A percentile compares a stretch with the other conserved stretches of the same genome.
Evolutionary conservation across 2,113 vertebrate species (phyloP).

Genomic region (Natator depressus): DNA sequence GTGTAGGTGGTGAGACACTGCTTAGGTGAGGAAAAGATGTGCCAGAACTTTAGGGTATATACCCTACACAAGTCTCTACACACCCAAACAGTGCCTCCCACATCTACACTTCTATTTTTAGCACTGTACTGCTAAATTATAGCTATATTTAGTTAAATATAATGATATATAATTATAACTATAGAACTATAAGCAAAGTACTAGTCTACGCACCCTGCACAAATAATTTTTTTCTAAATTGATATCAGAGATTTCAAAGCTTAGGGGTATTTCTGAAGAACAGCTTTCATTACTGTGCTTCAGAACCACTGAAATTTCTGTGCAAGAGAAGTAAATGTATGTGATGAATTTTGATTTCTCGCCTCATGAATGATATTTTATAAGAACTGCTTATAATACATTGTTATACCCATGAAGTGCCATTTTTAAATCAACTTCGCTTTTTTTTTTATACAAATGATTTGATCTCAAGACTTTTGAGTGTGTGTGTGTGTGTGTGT

Average conservation of each 20-base stretch:
- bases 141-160: too few relatives aligned
- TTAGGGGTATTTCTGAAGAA: constrained; percentile 30
- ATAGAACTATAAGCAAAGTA: too few relatives aligned
- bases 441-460: not conserved
- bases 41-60: too few relatives aligned
- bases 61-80: too few relatives aligned
- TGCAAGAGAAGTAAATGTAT: not conserved
- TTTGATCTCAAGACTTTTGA: not conserved
- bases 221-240: constrained; percentile 21
- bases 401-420: not conserved
- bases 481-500: not conserved
- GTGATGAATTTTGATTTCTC: not conserved
- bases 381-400: not conserved
- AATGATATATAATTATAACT: too few relatives aligned
- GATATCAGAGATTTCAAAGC: constrained; percentile 10
- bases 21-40: too few relatives aligned
- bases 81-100: too few relatives aligned
- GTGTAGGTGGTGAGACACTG: too few relatives aligned
- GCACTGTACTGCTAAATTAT: too few relatives aligned
- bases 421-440: not conserved
- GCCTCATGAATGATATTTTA: not conserved
- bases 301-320: not conserved
- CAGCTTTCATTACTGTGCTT: not conserved
- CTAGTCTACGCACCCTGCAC: not conserved
- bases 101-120: too few relatives aligned